Percentiles rank a stretch among this genome's conserved stretches.
Evolutionary conservation across 2,888 invertebrate species (phyloP).

Genomic region (Yponomeuta plumbellus): DNA sequence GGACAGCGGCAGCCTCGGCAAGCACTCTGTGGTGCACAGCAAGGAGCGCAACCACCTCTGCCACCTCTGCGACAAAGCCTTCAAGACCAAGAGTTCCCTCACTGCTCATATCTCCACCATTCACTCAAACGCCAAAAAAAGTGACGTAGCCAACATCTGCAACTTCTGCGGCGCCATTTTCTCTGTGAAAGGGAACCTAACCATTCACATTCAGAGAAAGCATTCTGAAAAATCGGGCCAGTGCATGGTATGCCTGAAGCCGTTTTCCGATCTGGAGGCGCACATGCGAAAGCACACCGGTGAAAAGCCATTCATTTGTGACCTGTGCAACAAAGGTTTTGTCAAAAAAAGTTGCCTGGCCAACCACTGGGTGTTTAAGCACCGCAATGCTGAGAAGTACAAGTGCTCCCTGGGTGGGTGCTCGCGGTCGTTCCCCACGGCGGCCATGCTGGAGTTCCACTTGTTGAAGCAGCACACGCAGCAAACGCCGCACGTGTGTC

Average conservation of each 20-base stretch:
- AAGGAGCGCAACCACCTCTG: constrained; percentile 74
- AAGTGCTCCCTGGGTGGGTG: constrained; percentile 64
- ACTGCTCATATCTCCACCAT: constrained; percentile 61
- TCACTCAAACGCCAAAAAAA: constrained; percentile 57
- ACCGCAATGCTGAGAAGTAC: constrained; percentile 58
- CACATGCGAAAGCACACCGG: constrained; percentile 78
- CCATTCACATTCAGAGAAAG: constrained; percentile 69
- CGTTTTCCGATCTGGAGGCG: constrained; percentile 70
- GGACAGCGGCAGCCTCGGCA: constrained; percentile 48
- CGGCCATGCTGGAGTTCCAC: constrained; percentile 64
- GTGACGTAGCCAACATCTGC: constrained; percentile 40
- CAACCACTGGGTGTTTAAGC: constrained; percentile 60
- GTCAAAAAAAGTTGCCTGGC: constrained; percentile 51
- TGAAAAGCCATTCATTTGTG: constrained; percentile 63
- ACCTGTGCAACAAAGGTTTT: constrained; percentile 52
- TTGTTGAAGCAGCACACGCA: constrained; percentile 63
- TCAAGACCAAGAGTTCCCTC: constrained; percentile 69
- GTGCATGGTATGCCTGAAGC: constrained; percentile 70
- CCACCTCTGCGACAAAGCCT: constrained; percentile 68
- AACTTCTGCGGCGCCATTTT: constrained; percentile 67
- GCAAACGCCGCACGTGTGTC: constrained; percentile 61
- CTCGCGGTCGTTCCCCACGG: constrained; percentile 55
- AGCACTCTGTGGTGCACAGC: constrained; percentile 57
- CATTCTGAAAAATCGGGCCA: constrained; percentile 76
- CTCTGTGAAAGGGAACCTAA: constrained; percentile 73